Base-by-base conservation (phyloP, 1,140 invertebrate genomes). In the Arctopsyche grandis region DNA sequence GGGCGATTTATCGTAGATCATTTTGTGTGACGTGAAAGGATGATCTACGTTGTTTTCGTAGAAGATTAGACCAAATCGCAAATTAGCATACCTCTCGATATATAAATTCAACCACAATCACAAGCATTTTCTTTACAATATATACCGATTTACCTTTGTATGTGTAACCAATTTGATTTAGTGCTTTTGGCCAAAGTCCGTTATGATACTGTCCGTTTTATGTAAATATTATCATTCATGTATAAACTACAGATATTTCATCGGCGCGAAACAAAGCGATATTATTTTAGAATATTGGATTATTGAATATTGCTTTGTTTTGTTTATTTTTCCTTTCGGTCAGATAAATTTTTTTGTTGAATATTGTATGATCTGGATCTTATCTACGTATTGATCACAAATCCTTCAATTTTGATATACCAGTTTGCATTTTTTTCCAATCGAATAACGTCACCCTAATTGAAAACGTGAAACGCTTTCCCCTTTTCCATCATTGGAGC, bases 341-440 rank as follows among this genome's bases (percentile, higher is more conserved):
- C 29, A 38, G 29, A 1, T 1, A 16, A 19, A 60, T 60, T 0
- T 60, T 60, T 60, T 60, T 21, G 56, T 38, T n/a, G n/a, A n/a
- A 38, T 38, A 19, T 60, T 21, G 16, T 19, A 60, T 60, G 16
- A 60, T 60, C 16, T 19, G 56, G 16, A 60, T 60, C 19, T 60
- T 60, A 9, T 19, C 19, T 60, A 60, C 1, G 16, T 16, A 60
- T 19, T 60, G 56, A 60, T 16, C 56, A 60, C 56, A 60, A 60
- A 60, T 60, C 56, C 56, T 21, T 7, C 29, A 38, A 38, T 38
- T 38, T 38, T 38, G 29, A 38, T 66, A 66, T 26, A n/a, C 5
- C 63, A 66, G 26, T 66, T 66, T 66, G 26, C 63, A 66, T 66
- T 66, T 66, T 63, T 16, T 66, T 66, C 21, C 63, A 12, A 29